phyloP scores from a whole-genome alignment of 2,888 invertebrate species.

The Ryuthela nishihirai region DNA sequence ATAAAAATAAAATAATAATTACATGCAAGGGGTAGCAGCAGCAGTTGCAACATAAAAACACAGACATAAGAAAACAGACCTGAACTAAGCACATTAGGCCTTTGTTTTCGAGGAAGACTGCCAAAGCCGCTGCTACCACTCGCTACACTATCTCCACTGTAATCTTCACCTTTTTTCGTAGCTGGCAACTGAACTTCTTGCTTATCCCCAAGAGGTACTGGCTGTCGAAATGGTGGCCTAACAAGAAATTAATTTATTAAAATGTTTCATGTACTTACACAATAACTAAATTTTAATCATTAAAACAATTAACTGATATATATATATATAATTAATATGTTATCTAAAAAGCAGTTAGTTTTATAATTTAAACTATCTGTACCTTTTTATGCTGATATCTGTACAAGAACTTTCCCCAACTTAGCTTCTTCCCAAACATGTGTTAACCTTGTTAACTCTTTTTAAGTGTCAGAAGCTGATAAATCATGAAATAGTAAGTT shows the following conservation, averaged over 20 bases:
- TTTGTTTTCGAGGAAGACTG: slow-evolving; percentile 62
- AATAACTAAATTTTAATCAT: not conserved
- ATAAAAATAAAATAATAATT: too few species aligned
- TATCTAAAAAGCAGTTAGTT: not conserved
- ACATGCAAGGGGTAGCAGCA: slow-evolving; percentile 31
- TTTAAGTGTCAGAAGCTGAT: too few species aligned
- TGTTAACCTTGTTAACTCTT: too few species aligned
- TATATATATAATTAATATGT: not conserved
- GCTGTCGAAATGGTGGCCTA: slow-evolving; percentile 48
- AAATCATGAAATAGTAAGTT: too few species aligned
- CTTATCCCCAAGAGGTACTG: slow-evolving; percentile 49
- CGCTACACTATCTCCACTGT: slow-evolving; percentile 48
- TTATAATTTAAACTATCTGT: not conserved
- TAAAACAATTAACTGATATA: not conserved
- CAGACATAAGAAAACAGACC: slow-evolving; percentile 33
- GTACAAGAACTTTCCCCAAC: too few species aligned
- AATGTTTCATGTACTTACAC: not conserved
- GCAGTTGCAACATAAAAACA: slow-evolving; percentile 29
- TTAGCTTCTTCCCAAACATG: too few species aligned
- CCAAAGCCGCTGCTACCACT: slow-evolving; percentile 78
- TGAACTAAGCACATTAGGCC: slow-evolving; percentile 42
- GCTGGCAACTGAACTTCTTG: slow-evolving; percentile 48
- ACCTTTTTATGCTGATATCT: too few species aligned
- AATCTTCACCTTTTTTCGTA: slow-evolving; percentile 40
- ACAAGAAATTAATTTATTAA: not conserved